A percentile compares a stretch with the other conserved stretches of the same genome.
phyloP scores from a whole-genome alignment of 2,888 invertebrate species.

The Caenorhabditis afra region DNA sequence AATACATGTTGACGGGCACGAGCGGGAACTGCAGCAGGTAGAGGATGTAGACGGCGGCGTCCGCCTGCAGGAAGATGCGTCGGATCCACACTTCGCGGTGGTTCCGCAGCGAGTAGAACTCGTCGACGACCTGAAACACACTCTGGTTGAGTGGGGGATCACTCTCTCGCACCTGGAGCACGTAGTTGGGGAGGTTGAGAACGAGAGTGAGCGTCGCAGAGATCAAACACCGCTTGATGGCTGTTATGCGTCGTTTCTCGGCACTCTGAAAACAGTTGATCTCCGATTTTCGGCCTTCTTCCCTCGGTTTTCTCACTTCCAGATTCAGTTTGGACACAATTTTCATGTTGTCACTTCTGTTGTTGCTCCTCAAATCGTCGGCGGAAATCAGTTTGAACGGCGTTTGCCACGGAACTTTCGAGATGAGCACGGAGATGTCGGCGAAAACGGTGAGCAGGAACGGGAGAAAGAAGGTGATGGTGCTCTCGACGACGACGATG shows the following conservation, averaged over 20 bases:
- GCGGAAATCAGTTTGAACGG: constrained; percentile 61
- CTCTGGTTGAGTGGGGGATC: too few species aligned
- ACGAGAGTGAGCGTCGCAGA: constrained; percentile 65
- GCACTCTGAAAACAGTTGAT: constrained; percentile 41
- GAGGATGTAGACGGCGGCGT: constrained; percentile 66
- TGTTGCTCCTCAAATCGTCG: constrained; percentile 55
- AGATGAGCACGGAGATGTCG: constrained; percentile 66
- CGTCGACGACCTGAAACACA: constrained; percentile 65
- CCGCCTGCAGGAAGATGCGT: constrained; percentile 54
- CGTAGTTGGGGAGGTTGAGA: constrained; percentile 66
- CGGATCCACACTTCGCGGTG: constrained; percentile 37
- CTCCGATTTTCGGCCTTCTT: neutral
- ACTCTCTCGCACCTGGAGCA: constrained; percentile 52
- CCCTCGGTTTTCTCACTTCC: constrained; percentile 27
- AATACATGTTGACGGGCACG: constrained; percentile 67
- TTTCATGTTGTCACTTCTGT: constrained; percentile 59
- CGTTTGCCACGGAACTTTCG: constrained; percentile 60
- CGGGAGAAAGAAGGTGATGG: constrained; percentile 67
- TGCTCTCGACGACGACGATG: constrained; percentile 51
- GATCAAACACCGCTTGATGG: constrained; percentile 67
- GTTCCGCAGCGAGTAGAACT: constrained; percentile 59
- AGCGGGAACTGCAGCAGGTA: constrained; percentile 69
- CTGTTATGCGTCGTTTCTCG: constrained; percentile 55
- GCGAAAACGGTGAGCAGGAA: constrained; percentile 67
- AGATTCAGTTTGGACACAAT: constrained; percentile 63